Base-by-base conservation (phyloP, 2,888 invertebrate species). In the Drosophila hamatofila region DNA sequence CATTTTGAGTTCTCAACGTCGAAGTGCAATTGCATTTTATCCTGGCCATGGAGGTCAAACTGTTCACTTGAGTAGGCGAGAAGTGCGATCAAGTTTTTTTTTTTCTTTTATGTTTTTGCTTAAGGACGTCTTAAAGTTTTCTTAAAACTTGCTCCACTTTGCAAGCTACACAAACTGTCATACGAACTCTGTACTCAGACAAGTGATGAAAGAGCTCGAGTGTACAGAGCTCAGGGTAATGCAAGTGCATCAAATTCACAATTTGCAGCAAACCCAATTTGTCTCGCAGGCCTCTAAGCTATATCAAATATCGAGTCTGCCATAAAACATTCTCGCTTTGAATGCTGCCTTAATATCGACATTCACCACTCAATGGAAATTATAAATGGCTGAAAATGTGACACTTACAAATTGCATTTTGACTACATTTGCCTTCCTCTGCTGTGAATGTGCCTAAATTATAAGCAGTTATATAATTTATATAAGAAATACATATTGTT, bases 11-110 rank as follows among this genome's bases (percentile, higher is more conserved):
- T 12, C 25, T 46, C 12, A 11, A 70, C 30, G 12, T 16, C 33
- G 30, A 39, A 57, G 14, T 25, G 35, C 37, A 25, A 27, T 68
- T 60, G 35, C 61, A 46, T 52, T 68, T 61, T 33, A 37, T 55
- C 37, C 49, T 41, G 49, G 49, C 41, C 49, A 42, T 52, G 27
- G 60, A 76, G 78, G 81, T 80, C 81, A 80, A 65, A 64, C 46
- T 70, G 46, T 59, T 44, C 39, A 76, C 39, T 58, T 27, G 42
- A 60, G 60, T 62, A 37, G 41, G 14, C 42, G 18, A 49, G 27
- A 68, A 80, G 39, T 52, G 59, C 46, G 16, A 37, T 62, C 42
- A 75, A 69, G 21, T 63, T 62, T 16, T 33, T n/a, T 2, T 21
- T 2, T 8, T 18, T 16, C 16, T 21, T 18, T 1, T 16, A n/a